phyloP scores from a whole-genome alignment of 2,797 vertebrate species.

The Takifugu ocellatus region DNA sequence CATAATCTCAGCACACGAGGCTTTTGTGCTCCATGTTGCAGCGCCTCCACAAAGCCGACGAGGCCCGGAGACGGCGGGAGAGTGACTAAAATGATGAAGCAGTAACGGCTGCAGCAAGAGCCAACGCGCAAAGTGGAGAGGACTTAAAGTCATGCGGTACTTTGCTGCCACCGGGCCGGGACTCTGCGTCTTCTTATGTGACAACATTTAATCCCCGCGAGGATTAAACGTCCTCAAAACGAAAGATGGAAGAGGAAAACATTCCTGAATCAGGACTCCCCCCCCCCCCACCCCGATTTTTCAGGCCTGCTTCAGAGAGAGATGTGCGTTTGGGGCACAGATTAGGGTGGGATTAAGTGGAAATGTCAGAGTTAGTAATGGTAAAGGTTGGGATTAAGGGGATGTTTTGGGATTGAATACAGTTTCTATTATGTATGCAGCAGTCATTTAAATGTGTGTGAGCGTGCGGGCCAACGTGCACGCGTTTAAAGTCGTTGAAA shows the following conservation, averaged over 20 bases:
- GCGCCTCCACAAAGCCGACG: too few species aligned
- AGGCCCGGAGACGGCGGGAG: not conserved
- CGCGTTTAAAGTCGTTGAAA: slow-evolving; percentile 59
- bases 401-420: slow-evolving; percentile 25
- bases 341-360: slow-evolving; percentile 51
- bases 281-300: not conserved
- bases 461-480: slow-evolving; percentile 1
- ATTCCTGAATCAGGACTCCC: slow-evolving; percentile 26
- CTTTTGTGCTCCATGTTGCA: not conserved
- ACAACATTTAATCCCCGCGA: slow-evolving; percentile 46
- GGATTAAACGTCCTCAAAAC: slow-evolving; percentile 54
- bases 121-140: slow-evolving; percentile 14
- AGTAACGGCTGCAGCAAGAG: slow-evolving; percentile 1
- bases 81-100: slow-evolving; percentile 6
- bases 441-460: slow-evolving; percentile 36
- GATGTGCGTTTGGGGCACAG: slow-evolving; percentile 28
- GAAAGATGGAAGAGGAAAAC: slow-evolving; percentile 29
- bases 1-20: slow-evolving; percentile 6
- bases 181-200: slow-evolving; percentile 38
- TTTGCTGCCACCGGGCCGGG: slow-evolving; percentile 18
- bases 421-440: slow-evolving; percentile 34
- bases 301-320: slow-evolving; percentile 20
- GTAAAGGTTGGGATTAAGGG: slow-evolving; percentile 42
- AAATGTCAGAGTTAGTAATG: slow-evolving; percentile 46
- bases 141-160: slow-evolving; percentile 15